These are phyloP conservation scores for Antheraea pernyi DNA, from an alignment of 1,140 invertebrate genomes.

Conservation along the genomic window DNA sequence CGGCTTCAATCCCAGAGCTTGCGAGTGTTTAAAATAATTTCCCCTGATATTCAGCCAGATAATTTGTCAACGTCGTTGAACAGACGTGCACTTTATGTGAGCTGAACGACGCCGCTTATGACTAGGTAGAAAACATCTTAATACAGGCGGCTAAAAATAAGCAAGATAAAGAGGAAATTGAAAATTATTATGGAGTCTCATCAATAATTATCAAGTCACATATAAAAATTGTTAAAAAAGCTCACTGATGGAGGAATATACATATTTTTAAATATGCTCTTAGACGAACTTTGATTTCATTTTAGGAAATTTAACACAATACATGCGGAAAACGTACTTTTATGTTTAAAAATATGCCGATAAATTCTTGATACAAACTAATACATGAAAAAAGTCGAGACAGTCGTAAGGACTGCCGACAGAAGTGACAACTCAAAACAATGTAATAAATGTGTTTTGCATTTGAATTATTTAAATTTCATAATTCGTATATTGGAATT, in stretches of 20 bases:
- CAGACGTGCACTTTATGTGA: slow-evolving; percentile 20
- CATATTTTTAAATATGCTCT: too few species aligned
- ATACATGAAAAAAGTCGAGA: too few species aligned
- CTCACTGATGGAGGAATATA: background rate
- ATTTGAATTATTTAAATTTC: too few species aligned
- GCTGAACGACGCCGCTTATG: background rate
- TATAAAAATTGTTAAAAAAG: background rate
- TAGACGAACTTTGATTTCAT: too few species aligned
- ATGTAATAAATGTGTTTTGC: too few species aligned
- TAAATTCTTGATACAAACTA: too few species aligned
- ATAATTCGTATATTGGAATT: too few species aligned
- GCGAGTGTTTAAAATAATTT: slow-evolving; percentile 39
- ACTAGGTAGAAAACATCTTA: background rate
- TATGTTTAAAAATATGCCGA: too few species aligned
- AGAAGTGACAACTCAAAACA: too few species aligned
- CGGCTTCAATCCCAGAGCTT: slow-evolving; percentile 4
- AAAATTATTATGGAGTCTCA: background rate
- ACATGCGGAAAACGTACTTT: too few species aligned
- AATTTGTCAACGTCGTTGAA: slow-evolving; percentile 37
- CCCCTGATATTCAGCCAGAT: slow-evolving; percentile 23
- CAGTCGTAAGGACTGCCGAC: too few species aligned
- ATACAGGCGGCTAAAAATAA: background rate
- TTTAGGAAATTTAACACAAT: too few species aligned
- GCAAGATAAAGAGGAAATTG: background rate
- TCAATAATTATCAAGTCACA: background rate